Evolutionary conservation across 2,797 vertebrate species (phyloP), one percentile per base, ranked within the genome.

Genomic region (Paguma larvata): DNA sequence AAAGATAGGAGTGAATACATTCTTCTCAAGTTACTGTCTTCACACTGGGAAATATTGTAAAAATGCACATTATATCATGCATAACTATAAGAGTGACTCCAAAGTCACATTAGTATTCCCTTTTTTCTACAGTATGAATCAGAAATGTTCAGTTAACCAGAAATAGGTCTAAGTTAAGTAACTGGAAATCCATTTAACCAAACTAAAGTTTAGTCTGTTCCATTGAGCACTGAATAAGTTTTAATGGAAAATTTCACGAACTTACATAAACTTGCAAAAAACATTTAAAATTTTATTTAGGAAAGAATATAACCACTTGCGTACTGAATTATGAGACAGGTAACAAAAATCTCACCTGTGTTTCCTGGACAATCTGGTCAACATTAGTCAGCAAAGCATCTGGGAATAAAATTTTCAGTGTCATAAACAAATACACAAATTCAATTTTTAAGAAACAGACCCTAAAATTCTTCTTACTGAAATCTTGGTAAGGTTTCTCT

Each of bases 351-450:
- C 96, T 97, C 72, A 96, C 98, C 90, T 97, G 94, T 6, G 8
- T 92, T 44, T 79, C 70, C 79, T 96, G 65, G 92, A 84, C 91
- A 97, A 48, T 94, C 97, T 95, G 93, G 96, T 98, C 95, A 97
- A 95, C 97, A 95, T 96, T 97, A 95, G 95, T 96, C 97, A 68
- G 92, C 98, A 97, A 96, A 98, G 96, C 90, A 97, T 97, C 1
- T 0, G 87, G 67, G 96, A 96, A 96, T 96, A 97, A 95, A 48
- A 98, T 95, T 84, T 27, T 41, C 53, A 93, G 41, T 2, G 68
- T n/a, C 73, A 96, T 89, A 46, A 96, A 72, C 73, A 95, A 77
- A 77, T 77, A 48, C 27, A 48, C 44, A 77, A 48, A 80, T 85
- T 95, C 79, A 65, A 73, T 80, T 82, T 95, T 92, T 46, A 89